These are phyloP conservation scores for Zaprionus nigranus DNA, from an alignment of 1,140 invertebrate species.

Conservation along the genomic window DNA sequence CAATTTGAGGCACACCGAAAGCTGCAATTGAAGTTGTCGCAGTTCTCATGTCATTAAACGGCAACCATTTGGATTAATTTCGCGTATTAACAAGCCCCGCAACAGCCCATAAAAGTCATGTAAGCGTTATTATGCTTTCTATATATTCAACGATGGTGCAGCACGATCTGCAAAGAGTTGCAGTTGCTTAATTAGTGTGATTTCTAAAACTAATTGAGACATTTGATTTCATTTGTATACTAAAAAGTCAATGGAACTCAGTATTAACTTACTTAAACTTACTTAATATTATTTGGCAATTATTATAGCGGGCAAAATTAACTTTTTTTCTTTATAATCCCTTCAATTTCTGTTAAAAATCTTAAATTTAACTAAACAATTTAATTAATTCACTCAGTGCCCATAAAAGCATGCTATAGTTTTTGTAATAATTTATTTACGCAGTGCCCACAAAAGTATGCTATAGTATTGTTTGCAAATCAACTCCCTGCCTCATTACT, in stretches of 20 bases:
- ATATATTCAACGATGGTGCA: background rate
- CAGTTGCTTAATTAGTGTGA: background rate
- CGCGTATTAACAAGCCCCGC: slow-evolving; percentile 25
- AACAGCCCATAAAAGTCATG: slow-evolving; percentile 4
- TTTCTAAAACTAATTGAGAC: background rate
- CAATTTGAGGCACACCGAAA: slow-evolving; percentile 27
- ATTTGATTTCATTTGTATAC: background rate
- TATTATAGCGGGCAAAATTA: background rate
- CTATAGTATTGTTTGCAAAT: background rate
- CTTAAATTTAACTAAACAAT: too few species aligned
- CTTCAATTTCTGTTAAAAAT: too few species aligned
- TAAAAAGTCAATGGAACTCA: too few species aligned
- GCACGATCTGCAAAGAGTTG: background rate
- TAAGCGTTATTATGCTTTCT: background rate
- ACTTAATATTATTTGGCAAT: background rate
- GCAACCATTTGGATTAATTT: slow-evolving; percentile 28
- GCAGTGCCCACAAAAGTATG: background rate
- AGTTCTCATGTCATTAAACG: slow-evolving; percentile 40
- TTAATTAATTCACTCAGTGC: too few species aligned
- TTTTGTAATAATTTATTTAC: background rate
- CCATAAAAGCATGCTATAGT: background rate
- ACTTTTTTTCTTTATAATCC: background rate
- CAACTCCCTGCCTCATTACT: background rate
- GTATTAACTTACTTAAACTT: background rate
- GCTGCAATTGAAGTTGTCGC: slow-evolving; percentile 44